Evolutionary conservation across 2,113 vertebrate genomes (phyloP), one percentile per base, ranked within the genome.

Genomic region (Sceloporus tristichus): DNA sequence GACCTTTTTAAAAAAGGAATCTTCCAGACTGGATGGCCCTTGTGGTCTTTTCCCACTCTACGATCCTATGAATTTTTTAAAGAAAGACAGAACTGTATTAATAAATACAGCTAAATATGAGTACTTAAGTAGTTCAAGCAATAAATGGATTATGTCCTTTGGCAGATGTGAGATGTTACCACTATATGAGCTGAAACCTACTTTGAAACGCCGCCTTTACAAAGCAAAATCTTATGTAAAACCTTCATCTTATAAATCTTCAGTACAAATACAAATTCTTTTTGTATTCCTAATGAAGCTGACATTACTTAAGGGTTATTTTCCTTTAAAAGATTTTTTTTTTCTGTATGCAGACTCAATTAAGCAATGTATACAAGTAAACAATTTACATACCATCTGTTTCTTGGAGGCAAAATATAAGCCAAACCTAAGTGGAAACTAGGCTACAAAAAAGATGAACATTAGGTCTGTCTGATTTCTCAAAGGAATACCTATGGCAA

Each of bases 231-330:
- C 16, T 74, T 65, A 79, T 13, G 6, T 56, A 76, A 84, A 85
- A 14, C 40, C 3, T 19, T 42, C 19, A 38, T 82, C 85, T 29
- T 66, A 48, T 70, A 2, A 0, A 74, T 65, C 70, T 29, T 38
- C 59, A n/a, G 65, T 82, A 79, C 3, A 48, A 48, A 48, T 48
- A 48, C 1, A 0, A 0, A 0, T 34, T 40, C 1, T 14, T 19
- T 82, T 68, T 70, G 25, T 21, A 27, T 86, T 29, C 48, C 1
- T 48, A 48, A 19, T 87, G 66, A 62, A 54, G 42, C 38, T 38
- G 90, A 87, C 53, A 56, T 79, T 54, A 25, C 29, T 78, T 54
- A 53, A 56, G 54, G 48, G 14, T 79, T 0, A 0, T 62, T 38
- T 21, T 62, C 29, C 53, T 76, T 14, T 27, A 76, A 62, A 71